These are phyloP conservation scores for Labeo catla DNA, from an alignment of 2,113 vertebrate species.

Conservation along the genomic window DNA sequence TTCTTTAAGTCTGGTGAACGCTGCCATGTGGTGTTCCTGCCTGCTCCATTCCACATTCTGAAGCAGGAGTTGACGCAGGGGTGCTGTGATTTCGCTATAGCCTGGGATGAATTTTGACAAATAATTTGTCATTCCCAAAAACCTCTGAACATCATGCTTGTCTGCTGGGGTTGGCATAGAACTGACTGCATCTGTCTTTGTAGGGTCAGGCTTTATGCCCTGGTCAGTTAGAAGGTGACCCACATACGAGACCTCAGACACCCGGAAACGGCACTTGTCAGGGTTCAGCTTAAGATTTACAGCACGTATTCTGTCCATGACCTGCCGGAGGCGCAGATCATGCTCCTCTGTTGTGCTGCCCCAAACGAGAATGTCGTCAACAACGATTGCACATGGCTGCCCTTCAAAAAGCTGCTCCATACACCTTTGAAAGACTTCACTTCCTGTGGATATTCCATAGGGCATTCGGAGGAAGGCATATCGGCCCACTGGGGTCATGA, in stretches of 20 bases:
- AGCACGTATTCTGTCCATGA: neutral
- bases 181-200: conserved; percentile 11
- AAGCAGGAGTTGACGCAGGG: neutral
- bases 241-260: conserved; percentile 8
- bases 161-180: neutral
- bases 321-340: neutral
- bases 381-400: neutral
- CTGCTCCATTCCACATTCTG: neutral
- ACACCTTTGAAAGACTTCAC: conserved; percentile 34
- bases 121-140: neutral
- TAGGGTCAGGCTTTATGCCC: conserved; percentile 24
- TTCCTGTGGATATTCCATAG: conserved; percentile 16
- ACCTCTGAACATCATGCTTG: neutral
- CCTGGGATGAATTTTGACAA: neutral
- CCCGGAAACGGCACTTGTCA: conserved; percentile 9
- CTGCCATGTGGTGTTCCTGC: neutral
- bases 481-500: conserved; percentile 20
- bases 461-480: conserved; percentile 29
- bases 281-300: conserved; percentile 24
- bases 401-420: conserved; percentile 36
- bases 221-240: conserved; percentile 9
- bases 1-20: neutral
- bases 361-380: conserved; percentile 23
- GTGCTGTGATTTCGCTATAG: neutral
- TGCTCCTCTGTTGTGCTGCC: conserved; percentile 21